A percentile compares a stretch with the other conserved stretches of the same genome.
Conservation (phyloP, 2,888 invertebrate species). For the Sinhomidia bicolor region DNA sequence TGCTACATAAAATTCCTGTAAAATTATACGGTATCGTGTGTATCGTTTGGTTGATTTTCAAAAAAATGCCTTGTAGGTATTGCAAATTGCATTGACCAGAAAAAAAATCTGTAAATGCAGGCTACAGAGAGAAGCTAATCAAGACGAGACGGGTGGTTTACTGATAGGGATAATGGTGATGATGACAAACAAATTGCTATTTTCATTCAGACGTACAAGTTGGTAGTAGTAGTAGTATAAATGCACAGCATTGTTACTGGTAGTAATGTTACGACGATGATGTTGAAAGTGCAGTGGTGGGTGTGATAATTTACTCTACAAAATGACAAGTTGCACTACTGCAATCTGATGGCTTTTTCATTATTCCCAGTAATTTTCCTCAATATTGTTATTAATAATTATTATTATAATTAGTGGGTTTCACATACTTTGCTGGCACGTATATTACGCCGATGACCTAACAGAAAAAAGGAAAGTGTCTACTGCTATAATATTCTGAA, state of each 20-base stretch:
- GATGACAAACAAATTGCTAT: slow-evolving; percentile 20
- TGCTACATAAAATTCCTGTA: not conserved
- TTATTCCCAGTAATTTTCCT: slow-evolving; percentile 37
- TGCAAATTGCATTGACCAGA: not conserved
- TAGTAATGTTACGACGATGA: not conserved
- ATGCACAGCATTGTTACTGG: not conserved
- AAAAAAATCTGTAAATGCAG: not conserved
- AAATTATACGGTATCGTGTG: not conserved
- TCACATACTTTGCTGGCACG: slow-evolving; percentile 22
- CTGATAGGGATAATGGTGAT: not conserved
- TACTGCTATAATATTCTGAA: not conserved
- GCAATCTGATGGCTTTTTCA: slow-evolving; percentile 9
- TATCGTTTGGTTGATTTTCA: not conserved
- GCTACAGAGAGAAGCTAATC: slow-evolving; percentile 9
- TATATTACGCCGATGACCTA: slow-evolving; percentile 26
- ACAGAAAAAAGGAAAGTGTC: slow-evolving; percentile 5
- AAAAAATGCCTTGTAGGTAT: slow-evolving; percentile 28
- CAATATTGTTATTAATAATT: slow-evolving; percentile 35
- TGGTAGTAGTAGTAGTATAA: too few species aligned
- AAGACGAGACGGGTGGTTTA: slow-evolving; percentile 13
- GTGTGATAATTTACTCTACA: slow-evolving; percentile 21
- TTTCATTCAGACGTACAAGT: not conserved
- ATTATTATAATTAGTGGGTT: slow-evolving; percentile 46
- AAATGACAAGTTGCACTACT: slow-evolving; percentile 43
- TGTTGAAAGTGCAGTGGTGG: slow-evolving; percentile 35